Conservation (phyloP, 2,888 invertebrate species). For the Beris morrisii region DNA sequence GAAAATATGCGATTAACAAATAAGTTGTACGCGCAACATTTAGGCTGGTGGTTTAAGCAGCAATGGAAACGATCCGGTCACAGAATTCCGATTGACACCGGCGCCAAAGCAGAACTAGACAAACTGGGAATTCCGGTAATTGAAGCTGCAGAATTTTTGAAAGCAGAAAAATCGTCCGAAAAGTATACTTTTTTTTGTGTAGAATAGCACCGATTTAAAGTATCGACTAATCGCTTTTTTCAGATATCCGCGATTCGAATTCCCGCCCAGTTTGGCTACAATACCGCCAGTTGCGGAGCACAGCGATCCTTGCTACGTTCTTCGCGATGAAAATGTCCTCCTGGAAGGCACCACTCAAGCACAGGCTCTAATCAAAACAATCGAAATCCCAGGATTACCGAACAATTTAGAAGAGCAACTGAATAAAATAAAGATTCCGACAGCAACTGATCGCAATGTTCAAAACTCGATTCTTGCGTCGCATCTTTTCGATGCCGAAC, state of each 20-base stretch:
- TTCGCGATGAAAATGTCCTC: conserved; percentile 65
- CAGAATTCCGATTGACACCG: conserved; percentile 61
- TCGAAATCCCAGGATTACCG: conserved; percentile 66
- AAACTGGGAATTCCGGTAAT: conserved; percentile 63
- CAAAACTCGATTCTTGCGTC: conserved; percentile 66
- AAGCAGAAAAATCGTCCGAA: background rate
- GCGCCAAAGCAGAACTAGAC: conserved; percentile 60
- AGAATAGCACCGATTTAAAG: too few species aligned
- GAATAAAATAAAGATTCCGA: conserved; percentile 57
- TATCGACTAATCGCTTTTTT: too few species aligned
- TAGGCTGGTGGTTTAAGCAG: conserved; percentile 70
- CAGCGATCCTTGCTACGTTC: conserved; percentile 53
- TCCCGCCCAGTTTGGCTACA: too few species aligned
- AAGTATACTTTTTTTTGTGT: too few species aligned
- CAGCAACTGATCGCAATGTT: conserved; percentile 62
- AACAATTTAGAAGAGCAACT: conserved; percentile 61
- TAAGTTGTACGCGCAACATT: conserved; percentile 67
- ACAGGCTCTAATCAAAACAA: conserved; percentile 77
- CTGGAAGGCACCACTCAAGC: conserved; percentile 77
- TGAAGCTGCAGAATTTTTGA: conserved; percentile 63
- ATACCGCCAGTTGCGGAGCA: background rate
- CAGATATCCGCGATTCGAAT: too few species aligned
- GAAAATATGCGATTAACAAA: conserved; percentile 67
- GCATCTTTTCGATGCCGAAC: conserved; percentile 76
- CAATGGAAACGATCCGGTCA: conserved; percentile 73